Percentiles rank a stretch among this genome's conserved stretches.
Conservation (phyloP, 92 coral and sea anemone genomes). For the Palythoa caribaeorum region DNA sequence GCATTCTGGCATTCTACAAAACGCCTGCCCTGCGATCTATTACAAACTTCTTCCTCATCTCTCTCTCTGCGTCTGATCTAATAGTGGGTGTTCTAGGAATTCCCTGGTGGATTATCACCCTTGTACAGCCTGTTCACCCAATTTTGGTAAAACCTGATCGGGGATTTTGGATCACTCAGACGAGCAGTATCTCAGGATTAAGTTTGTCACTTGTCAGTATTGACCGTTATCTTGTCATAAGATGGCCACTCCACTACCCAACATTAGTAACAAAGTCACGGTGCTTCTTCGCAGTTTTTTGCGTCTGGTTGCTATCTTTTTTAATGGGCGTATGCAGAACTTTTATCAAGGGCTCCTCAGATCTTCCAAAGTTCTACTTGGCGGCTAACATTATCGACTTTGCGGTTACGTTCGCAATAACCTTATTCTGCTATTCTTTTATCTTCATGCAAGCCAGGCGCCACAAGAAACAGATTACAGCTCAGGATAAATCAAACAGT, state of each 20-base stretch:
- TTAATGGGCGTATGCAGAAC: not conserved
- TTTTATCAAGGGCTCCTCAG: not conserved
- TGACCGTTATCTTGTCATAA: conserved; percentile 1
- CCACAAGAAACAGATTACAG: not conserved
- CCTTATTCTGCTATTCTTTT: not conserved
- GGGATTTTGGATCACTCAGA: conserved; percentile 18
- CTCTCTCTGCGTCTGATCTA: not conserved
- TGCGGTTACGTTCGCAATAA: conserved; percentile 23
- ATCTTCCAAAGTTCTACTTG: not conserved
- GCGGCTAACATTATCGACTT: not conserved
- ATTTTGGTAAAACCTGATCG: not conserved
- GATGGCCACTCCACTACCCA: conserved; percentile 7
- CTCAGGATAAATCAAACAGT: not conserved
- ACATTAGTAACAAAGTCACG: conserved; percentile 16
- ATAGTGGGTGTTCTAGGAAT: conserved; percentile 2
- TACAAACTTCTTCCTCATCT: conserved; percentile 12
- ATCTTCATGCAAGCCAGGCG: conserved; percentile 14
- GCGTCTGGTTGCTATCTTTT: not conserved
- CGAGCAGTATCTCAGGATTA: conserved; percentile 15
- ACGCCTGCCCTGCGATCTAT: conserved; percentile 10
- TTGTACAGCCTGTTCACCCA: not conserved
- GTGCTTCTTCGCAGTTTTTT: not conserved
- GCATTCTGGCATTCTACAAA: conserved; percentile 14
- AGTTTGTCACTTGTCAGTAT: conserved; percentile 15
- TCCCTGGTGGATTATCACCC: conserved; percentile 11